Percentiles rank a stretch among this genome's conserved stretches.
Evolutionary conservation across 2,113 vertebrate species (phyloP).

Genomic region (Pica pica): DNA sequence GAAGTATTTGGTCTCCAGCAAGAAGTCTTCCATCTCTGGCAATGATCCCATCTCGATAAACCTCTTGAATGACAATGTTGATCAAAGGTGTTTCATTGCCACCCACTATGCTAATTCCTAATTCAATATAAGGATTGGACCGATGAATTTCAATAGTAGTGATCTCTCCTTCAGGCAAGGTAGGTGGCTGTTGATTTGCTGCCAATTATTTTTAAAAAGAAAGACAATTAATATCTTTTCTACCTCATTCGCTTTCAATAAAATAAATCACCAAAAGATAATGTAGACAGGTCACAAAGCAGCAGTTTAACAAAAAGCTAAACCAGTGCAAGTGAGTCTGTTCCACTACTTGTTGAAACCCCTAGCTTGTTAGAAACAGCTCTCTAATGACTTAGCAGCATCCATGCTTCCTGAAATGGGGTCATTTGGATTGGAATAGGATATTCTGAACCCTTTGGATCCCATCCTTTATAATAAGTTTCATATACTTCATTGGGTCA

Average conservation of each 20-base stretch:
- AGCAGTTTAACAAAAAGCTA: background rate
- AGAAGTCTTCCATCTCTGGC: constrained; percentile 93
- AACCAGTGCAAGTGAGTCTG: background rate
- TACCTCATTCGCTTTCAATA: background rate
- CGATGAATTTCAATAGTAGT: constrained; percentile 95
- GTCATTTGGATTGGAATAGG: background rate
- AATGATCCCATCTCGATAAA: constrained; percentile 94
- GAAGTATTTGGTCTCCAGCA: constrained; percentile 96
- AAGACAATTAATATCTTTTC: constrained; percentile 44
- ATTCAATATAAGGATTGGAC: constrained; percentile 92
- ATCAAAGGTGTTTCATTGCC: constrained; percentile 97
- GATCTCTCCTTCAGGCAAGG: constrained; percentile 95
- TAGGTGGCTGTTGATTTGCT: constrained; percentile 82
- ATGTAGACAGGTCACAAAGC: background rate
- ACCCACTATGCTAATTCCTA: constrained; percentile 96
- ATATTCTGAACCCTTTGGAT: background rate
- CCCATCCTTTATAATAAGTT: background rate
- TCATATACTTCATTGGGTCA: background rate
- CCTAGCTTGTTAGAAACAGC: background rate
- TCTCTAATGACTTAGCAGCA: background rate
- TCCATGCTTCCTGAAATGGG: background rate
- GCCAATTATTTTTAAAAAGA: constrained; percentile 62
- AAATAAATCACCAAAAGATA: constrained; percentile 15
- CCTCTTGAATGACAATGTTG: constrained; percentile 97
- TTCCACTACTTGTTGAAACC: background rate